Conservation (phyloP, 2,888 invertebrate species). For the Callyntrura sp. region DNA sequence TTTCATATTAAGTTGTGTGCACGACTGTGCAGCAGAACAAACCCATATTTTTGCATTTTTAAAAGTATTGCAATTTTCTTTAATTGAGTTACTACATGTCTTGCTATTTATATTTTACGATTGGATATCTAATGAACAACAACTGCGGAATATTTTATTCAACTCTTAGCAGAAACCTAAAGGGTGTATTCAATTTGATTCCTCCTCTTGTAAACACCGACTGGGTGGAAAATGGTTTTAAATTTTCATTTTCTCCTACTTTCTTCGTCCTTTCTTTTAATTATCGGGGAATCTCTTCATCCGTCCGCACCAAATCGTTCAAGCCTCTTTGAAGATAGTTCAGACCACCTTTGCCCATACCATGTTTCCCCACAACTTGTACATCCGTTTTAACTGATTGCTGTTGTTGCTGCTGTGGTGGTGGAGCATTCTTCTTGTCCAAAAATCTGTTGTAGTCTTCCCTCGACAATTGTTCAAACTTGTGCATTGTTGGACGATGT, state of each 20-base stretch:
- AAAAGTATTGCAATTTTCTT: too few species aligned
- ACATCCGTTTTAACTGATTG: not conserved
- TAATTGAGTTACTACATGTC: too few species aligned
- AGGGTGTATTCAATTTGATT: too few species aligned
- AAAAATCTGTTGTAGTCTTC: slow-evolving; percentile 9
- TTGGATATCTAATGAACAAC: too few species aligned
- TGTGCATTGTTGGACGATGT: slow-evolving; percentile 4
- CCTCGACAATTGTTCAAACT: not conserved
- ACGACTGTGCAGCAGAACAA: too few species aligned
- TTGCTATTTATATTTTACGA: too few species aligned
- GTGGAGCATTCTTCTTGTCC: not conserved
- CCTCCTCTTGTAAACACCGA: too few species aligned
- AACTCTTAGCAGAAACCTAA: too few species aligned
- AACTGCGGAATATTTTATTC: too few species aligned
- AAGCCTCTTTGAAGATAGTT: slow-evolving; percentile 43
- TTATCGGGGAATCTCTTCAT: slow-evolving; percentile 56
- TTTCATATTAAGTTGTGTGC: too few species aligned
- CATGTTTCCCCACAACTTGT: slow-evolving; percentile 19
- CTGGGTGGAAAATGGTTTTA: not conserved
- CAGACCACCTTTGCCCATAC: slow-evolving; percentile 48
- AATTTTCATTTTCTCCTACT: not conserved
- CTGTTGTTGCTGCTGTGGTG: not conserved
- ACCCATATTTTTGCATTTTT: too few species aligned
- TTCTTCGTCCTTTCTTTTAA: too few species aligned
- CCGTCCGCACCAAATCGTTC: slow-evolving; percentile 43